Percentiles rank a stretch among this genome's conserved stretches.
These are phyloP conservation scores for Xenus cinereus DNA, from an alignment of 2,113 vertebrate species.

Conservation along the genomic window DNA sequence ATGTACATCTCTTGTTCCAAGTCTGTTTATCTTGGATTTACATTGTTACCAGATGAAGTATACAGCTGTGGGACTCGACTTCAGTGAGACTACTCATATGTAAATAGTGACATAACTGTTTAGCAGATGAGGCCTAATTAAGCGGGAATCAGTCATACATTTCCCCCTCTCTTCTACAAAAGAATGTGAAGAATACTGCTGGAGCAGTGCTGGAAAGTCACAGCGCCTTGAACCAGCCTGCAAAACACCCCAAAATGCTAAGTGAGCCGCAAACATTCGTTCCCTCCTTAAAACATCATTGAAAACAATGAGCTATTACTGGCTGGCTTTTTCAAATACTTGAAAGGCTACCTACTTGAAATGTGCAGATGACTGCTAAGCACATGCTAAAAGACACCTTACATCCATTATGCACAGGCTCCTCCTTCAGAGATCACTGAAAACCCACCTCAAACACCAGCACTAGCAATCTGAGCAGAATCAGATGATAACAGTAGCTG, in stretches of 20 bases:
- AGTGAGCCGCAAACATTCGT: neutral
- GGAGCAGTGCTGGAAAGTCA: neutral
- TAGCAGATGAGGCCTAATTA: conserved; percentile 58
- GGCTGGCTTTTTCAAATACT: neutral
- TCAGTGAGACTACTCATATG: conserved; percentile 25
- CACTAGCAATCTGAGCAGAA: neutral
- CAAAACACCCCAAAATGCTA: neutral
- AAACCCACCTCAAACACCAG: neutral
- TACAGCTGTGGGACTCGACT: conserved; percentile 37
- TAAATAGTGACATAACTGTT: conserved; percentile 68
- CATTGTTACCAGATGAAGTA: conserved; percentile 61
- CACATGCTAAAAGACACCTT: neutral
- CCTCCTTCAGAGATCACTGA: neutral
- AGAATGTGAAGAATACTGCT: neutral
- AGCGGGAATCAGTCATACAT: neutral
- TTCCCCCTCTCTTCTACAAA: neutral
- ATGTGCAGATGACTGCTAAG: neutral
- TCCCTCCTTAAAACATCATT: neutral
- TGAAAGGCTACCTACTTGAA: conserved; percentile 3
- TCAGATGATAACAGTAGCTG: conserved; percentile 3
- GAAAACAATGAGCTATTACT: neutral
- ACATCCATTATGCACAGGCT: neutral
- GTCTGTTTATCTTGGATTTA: conserved; percentile 65
- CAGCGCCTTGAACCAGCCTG: neutral
- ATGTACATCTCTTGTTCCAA: conserved; percentile 58